Evolutionary conservation across 2,113 vertebrate species (phyloP).

Genomic region (Cathartes aura): DNA sequence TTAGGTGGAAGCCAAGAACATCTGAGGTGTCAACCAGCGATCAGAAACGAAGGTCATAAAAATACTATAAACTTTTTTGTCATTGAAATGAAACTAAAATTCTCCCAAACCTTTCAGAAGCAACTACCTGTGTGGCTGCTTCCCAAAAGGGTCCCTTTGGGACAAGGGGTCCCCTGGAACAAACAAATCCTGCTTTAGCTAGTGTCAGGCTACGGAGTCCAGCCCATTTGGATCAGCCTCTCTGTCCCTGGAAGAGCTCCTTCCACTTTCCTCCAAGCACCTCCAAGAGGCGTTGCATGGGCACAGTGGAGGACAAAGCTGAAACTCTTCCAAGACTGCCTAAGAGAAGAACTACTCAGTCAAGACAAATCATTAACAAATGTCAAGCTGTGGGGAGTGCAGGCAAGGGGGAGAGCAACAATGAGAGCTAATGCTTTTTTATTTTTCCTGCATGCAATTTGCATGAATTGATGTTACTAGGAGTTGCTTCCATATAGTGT

Average conservation of each 20-base stretch:
- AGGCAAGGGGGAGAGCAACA: not conserved
- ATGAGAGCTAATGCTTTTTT: not conserved
- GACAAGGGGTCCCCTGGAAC: not conserved
- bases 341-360: not conserved
- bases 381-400: not conserved
- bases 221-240: not conserved
- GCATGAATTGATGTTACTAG: not conserved
- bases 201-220: not conserved
- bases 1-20: constrained; percentile 16
- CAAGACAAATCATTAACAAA: constrained; percentile 34
- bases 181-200: not conserved
- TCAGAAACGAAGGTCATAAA: constrained; percentile 4
- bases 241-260: not conserved
- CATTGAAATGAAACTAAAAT: not conserved
- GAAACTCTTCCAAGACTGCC: constrained; percentile 23
- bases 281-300: not conserved
- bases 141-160: not conserved
- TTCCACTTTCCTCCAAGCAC: not conserved
- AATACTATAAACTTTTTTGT: not conserved
- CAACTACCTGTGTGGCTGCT: not conserved
- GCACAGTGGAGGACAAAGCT: constrained; percentile 33
- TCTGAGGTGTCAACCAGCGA: not conserved
- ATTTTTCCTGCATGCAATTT: not conserved
- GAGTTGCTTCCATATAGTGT: not conserved
- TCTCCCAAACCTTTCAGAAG: not conserved